Conservation (phyloP, 2,113 vertebrate genomes). For the Apeltes quadracus region DNA sequence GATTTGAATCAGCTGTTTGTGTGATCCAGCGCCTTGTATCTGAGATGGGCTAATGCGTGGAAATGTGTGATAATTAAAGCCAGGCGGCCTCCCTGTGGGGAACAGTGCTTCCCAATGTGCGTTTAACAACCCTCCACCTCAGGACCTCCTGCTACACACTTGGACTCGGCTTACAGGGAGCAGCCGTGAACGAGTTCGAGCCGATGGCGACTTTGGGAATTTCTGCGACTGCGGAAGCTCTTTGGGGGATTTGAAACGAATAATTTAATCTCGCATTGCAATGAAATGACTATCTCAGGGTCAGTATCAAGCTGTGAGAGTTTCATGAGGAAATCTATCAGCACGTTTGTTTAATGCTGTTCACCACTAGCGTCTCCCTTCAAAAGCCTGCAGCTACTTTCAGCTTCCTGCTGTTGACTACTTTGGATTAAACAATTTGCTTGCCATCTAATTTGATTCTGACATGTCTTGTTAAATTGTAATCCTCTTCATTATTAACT, state of each 20-base stretch:
- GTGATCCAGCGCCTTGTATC: constrained; percentile 49
- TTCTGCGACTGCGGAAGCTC: neutral
- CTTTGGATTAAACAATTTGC: neutral
- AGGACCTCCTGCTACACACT: neutral
- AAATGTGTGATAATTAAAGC: constrained; percentile 71
- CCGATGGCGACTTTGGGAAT: neutral
- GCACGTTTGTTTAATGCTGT: too few relatives aligned
- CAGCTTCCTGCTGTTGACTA: neutral
- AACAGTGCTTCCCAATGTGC: constrained; percentile 46
- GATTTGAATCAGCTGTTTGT: constrained; percentile 69
- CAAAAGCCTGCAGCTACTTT: neutral
- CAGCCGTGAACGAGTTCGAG: neutral
- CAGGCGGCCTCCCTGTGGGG: constrained; percentile 54
- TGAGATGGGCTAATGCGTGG: constrained; percentile 65
- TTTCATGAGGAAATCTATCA: too few relatives aligned
- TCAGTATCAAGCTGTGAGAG: too few relatives aligned
- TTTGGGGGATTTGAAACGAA: neutral
- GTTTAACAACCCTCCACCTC: constrained; percentile 15
- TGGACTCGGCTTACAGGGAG: neutral
- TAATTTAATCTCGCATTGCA: too few relatives aligned
- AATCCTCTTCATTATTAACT: neutral
- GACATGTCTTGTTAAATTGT: neutral
- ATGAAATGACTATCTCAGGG: too few relatives aligned
- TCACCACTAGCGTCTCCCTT: too few relatives aligned
- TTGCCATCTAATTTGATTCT: neutral